These are phyloP conservation scores for Xenotilapia longispinis DNA, from an alignment of 2,113 vertebrate species.

Conservation along the genomic window DNA sequence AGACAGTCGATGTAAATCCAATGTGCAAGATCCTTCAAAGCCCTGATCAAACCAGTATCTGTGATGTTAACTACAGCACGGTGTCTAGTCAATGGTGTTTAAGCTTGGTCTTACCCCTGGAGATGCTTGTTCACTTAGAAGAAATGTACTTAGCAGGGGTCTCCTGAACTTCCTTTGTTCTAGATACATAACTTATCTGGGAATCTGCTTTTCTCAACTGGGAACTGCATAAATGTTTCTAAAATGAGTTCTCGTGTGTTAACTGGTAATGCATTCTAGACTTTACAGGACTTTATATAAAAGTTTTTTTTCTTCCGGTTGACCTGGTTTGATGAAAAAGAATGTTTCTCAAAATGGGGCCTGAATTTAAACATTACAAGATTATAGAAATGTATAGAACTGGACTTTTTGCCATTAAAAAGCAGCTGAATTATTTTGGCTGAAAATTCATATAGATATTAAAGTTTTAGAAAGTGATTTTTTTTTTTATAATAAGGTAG, in stretches of 20 bases:
- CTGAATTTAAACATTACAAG: not conserved
- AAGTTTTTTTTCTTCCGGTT: not conserved
- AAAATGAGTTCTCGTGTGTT: not conserved
- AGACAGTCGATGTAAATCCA: not conserved
- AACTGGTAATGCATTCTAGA: not conserved
- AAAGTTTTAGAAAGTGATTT: not conserved
- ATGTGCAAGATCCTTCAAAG: not conserved
- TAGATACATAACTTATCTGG: not conserved
- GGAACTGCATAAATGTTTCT: not conserved
- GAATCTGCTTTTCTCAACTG: not conserved
- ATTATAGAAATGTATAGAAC: not conserved
- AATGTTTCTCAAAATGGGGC: not conserved
- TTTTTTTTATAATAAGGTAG: not conserved
- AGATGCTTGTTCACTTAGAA: not conserved
- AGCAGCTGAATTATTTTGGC: not conserved
- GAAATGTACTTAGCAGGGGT: not conserved
- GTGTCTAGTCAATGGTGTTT: not conserved
- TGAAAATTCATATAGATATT: not conserved
- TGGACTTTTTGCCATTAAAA: not conserved
- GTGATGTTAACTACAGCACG: not conserved
- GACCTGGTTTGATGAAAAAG: not conserved
- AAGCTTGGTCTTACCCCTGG: not conserved
- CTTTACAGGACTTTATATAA: not conserved
- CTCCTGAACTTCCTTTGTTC: not conserved
- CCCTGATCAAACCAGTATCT: not conserved